phyloP scores from a whole-genome alignment of 2,888 invertebrate genomes.

The Callimorpha dominula region DNA sequence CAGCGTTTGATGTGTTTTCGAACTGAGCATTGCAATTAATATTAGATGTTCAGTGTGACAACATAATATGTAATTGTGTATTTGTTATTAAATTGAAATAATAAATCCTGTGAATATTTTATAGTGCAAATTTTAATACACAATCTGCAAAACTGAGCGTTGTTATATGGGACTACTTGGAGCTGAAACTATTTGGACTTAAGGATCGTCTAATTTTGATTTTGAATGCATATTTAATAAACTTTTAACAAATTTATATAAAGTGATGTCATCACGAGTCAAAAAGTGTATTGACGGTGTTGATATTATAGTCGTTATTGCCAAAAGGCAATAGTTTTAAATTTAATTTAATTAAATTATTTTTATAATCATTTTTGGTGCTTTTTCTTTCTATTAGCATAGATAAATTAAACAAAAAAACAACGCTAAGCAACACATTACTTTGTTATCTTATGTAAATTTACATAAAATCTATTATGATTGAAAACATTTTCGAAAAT shows the following conservation, averaged over 20 bases:
- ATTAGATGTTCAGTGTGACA: background rate
- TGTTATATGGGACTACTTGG: too few species aligned
- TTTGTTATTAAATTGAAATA: background rate
- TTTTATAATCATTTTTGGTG: background rate
- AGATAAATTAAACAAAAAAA: background rate
- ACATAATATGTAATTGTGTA: background rate
- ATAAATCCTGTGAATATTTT: background rate
- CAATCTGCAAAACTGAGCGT: background rate
- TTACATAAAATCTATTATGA: background rate
- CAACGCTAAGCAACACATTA: too few species aligned
- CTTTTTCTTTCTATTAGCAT: background rate
- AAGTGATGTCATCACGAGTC: too few species aligned
- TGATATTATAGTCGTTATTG: background rate
- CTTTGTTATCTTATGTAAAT: too few species aligned
- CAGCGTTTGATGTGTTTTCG: background rate
- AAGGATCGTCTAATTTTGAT: too few species aligned
- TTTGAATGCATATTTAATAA: too few species aligned
- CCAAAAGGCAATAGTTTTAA: background rate
- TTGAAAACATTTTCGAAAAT: background rate
- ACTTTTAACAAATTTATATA: too few species aligned
- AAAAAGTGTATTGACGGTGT: too few species aligned
- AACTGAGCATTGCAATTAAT: background rate
- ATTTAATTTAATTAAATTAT: background rate
- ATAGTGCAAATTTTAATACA: background rate
- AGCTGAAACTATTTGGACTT: too few species aligned